These are phyloP conservation scores for Neolamprologus variostigma DNA, from an alignment of 2,113 vertebrate species.

Conservation along the genomic window DNA sequence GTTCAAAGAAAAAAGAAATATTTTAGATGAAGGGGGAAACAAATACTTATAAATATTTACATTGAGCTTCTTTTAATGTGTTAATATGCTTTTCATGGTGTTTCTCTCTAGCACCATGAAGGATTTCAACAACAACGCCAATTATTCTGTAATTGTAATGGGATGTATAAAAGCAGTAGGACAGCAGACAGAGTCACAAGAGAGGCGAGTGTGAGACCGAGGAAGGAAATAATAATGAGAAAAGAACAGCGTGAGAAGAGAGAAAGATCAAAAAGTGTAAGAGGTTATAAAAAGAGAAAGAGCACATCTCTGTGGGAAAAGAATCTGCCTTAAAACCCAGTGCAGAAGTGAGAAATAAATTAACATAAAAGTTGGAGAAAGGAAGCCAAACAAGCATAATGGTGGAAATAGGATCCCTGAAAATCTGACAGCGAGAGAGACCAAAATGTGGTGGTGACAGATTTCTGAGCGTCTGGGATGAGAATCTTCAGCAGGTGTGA, in stretches of 20 bases:
- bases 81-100: not conserved
- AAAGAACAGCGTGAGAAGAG: not conserved
- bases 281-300: not conserved
- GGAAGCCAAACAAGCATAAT: not conserved
- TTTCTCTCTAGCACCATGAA: not conserved
- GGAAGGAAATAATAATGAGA: constrained; percentile 23
- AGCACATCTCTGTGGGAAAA: not conserved
- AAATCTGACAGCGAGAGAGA: not conserved
- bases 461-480: constrained; percentile 30
- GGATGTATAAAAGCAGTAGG: not conserved
- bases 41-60: not conserved
- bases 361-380: not conserved
- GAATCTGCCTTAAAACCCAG: not conserved
- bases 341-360: constrained; percentile 10
- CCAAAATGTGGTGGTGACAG: constrained; percentile 17
- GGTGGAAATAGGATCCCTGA: not conserved
- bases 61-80: not conserved
- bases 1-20: not conserved
- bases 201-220: not conserved
- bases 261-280: not conserved
- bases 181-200: not conserved
- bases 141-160: not conserved
- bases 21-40: not conserved
- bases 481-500: constrained; percentile 34
- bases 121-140: not conserved